Conservation (phyloP, 2,113 vertebrate genomes). For the Megaceryle maxima region DNA sequence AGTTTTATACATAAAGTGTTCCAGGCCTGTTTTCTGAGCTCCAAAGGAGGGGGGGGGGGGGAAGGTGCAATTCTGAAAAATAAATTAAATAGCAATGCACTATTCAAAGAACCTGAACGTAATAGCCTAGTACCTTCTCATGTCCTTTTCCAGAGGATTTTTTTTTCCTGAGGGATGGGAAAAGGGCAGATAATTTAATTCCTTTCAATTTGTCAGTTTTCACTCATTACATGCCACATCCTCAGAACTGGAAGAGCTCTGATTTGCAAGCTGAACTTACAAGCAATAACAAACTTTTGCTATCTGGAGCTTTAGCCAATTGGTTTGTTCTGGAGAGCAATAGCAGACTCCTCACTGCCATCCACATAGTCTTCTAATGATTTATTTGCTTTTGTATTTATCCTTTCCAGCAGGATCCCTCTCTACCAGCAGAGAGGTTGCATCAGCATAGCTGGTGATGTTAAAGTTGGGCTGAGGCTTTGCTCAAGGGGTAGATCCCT, state of each 20-base stretch:
- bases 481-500: too few relatives aligned
- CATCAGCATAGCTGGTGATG: rapidly evolving
- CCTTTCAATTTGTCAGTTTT: neutral
- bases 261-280: neutral
- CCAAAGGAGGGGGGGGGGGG: neutral
- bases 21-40: neutral
- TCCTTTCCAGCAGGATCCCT: neutral
- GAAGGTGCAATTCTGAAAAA: neutral
- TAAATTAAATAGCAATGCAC: neutral
- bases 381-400: rapidly evolving
- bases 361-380: rapidly evolving
- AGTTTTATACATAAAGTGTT: neutral
- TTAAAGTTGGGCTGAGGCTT: neutral
- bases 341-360: neutral
- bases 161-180: neutral
- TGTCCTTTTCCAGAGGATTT: neutral
- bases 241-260: neutral
- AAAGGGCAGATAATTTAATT: neutral
- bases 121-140: neutral
- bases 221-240: neutral
- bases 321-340: neutral
- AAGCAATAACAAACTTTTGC: neutral
- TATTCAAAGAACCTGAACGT: neutral
- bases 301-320: rapidly evolving
- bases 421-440: neutral